A percentile compares a stretch with the other conserved stretches of the same genome.
These are phyloP conservation scores for Drosophila mimica DNA, from an alignment of 2,888 invertebrate species.

Conservation along the genomic window DNA sequence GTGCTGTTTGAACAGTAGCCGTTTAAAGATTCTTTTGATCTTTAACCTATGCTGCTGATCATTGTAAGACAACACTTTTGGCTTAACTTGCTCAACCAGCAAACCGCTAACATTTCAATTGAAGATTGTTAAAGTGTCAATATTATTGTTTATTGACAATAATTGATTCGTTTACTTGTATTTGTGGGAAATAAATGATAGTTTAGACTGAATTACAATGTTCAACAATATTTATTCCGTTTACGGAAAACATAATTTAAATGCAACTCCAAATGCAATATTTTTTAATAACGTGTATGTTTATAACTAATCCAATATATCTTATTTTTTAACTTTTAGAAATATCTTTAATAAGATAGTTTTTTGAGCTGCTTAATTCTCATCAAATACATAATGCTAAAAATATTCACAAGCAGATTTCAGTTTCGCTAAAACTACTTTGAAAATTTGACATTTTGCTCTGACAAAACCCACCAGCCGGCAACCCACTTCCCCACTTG, in stretches of 20 bases:
- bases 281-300: accelerated
- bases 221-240: not conserved
- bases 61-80: conserved; percentile 12
- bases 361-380: not conserved
- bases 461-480: conserved; percentile 26
- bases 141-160: not conserved
- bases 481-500: not conserved
- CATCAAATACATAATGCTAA: not conserved
- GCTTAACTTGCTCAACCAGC: conserved; percentile 1
- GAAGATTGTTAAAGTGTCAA: not conserved
- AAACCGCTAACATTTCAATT: not conserved
- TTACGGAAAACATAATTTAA: not conserved
- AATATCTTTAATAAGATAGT: not conserved
- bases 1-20: conserved; percentile 47
- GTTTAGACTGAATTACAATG: not conserved
- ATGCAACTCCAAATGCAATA: not conserved
- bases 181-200: not conserved
- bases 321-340: not conserved
- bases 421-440: not conserved
- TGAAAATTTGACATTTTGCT: conserved; percentile 49
- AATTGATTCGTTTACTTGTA: not conserved
- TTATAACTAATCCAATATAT: not conserved
- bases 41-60: conserved; percentile 33
- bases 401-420: not conserved
- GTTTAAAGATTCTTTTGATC: conserved; percentile 45